A percentile compares a stretch with the other conserved stretches of the same genome.
Conservation (phyloP, 2,113 vertebrate species). For the Eira barbara region DNA sequence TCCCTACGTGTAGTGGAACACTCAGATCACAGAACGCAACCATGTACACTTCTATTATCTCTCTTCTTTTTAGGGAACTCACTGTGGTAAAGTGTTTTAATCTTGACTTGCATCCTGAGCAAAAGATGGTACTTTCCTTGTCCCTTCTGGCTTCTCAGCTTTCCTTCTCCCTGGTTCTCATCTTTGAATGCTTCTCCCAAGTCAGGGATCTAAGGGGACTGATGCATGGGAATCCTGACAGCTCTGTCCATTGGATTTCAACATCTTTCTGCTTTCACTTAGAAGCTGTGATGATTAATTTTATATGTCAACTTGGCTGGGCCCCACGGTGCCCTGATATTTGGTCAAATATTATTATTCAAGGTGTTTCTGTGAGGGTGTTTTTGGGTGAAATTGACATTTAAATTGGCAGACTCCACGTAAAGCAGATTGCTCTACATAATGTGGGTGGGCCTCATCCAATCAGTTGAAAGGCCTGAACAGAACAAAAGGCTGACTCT, state of each 20-base stretch:
- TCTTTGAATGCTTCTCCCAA: not conserved
- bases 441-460: not conserved
- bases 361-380: not conserved
- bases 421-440: not conserved
- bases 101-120: not conserved
- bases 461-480: not conserved
- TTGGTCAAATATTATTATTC: not conserved
- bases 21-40: not conserved
- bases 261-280: not conserved
- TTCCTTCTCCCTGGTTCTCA: not conserved
- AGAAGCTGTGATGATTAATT: not conserved
- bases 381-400: not conserved
- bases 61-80: not conserved
- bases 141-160: not conserved
- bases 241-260: not conserved
- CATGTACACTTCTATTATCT: not conserved
- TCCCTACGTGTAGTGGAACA: not conserved
- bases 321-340: not conserved
- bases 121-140: not conserved
- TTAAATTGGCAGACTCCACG: not conserved
- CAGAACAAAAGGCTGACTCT: not conserved
- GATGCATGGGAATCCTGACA: not conserved
- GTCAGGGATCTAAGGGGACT: not conserved
- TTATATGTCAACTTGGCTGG: not conserved
- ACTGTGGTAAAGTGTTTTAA: not conserved